A percentile compares a stretch with the other conserved stretches of the same genome.
Evolutionary conservation across 2,888 invertebrate genomes (phyloP).

Genomic region (Myopa tessellatipennis): DNA sequence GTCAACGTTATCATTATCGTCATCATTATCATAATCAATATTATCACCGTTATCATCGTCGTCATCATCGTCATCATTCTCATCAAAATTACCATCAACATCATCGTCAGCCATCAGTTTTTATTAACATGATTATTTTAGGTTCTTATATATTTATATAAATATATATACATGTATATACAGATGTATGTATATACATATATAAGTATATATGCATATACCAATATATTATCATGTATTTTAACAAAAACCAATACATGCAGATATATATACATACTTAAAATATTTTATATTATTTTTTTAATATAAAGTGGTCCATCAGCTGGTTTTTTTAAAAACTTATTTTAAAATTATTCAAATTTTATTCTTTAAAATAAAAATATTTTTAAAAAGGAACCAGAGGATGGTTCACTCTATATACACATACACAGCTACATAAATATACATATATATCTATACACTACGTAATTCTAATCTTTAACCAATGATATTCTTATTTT

Average conservation of each 20-base stretch:
- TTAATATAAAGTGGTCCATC: no score
- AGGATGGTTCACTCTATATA: neutral
- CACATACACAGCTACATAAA: conserved; percentile 24
- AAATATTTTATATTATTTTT: neutral
- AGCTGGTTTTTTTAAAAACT: no score
- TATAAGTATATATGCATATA: no score
- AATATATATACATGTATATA: neutral
- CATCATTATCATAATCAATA: no score
- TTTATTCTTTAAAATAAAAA: neutral
- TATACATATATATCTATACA: conserved; percentile 15
- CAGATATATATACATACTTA: no score
- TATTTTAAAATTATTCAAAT: neutral
- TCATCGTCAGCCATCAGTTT: conserved; percentile 28
- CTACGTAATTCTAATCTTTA: conserved; percentile 15
- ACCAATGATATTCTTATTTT: conserved; percentile 34
- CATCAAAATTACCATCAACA: conserved; percentile 15
- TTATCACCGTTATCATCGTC: neutral
- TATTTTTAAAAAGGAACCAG: neutral
- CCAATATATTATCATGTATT: neutral
- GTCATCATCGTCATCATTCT: conserved; percentile 1
- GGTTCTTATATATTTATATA: no score
- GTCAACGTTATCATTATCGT: no score
- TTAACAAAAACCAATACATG: neutral
- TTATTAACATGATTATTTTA: neutral
- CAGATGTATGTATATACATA: neutral